Conservation (phyloP, 2,113 vertebrate genomes). For the Cisticola juncidis region DNA sequence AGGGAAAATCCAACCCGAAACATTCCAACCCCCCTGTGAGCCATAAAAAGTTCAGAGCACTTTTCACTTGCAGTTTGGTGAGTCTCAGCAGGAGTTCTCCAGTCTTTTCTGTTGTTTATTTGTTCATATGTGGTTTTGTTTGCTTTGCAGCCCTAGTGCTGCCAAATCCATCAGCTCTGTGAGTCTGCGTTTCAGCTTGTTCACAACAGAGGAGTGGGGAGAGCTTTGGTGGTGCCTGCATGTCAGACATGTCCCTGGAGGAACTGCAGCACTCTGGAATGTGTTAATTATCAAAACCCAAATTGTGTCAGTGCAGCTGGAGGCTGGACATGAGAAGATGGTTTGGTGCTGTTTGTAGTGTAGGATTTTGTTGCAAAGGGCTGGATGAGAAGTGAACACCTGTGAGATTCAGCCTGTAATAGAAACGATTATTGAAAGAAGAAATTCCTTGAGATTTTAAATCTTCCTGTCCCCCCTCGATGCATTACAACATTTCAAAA, state of each 20-base stretch:
- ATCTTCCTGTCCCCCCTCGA: neutral
- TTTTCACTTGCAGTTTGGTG: neutral
- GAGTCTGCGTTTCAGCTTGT: neutral
- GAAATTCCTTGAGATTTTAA: neutral
- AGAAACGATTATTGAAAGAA: neutral
- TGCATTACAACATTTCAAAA: neutral
- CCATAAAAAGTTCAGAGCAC: neutral
- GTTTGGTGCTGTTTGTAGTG: neutral
- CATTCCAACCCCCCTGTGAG: neutral
- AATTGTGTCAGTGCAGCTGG: neutral
- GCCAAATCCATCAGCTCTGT: neutral
- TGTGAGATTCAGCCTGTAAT: neutral
- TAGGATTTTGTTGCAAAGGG: neutral
- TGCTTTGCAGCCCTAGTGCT: neutral
- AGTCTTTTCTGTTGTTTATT: neutral
- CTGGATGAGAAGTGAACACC: neutral
- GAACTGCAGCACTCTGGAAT: neutral
- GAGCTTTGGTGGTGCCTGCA: neutral
- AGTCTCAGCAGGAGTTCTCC: neutral
- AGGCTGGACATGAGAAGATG: neutral
- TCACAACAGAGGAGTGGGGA: neutral
- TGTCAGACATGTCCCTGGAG: neutral
- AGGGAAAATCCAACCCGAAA: neutral
- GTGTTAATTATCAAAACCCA: neutral
- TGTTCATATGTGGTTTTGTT: neutral